Evolutionary conservation across 2,113 vertebrate genomes (phyloP).

Genomic region (Catharus bicknelli): DNA sequence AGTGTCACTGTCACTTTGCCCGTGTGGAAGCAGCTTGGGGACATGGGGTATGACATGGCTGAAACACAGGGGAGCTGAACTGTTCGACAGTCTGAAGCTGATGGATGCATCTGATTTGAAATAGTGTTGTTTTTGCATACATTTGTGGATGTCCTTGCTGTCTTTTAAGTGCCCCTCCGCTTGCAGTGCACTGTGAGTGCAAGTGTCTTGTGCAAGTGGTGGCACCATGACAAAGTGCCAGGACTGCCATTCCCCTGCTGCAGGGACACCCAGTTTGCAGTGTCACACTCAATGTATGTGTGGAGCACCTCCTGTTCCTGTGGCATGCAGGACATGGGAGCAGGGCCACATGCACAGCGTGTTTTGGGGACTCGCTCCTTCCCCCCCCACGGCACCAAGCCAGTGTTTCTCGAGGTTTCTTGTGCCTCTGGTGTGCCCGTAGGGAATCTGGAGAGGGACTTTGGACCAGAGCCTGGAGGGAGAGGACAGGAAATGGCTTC

Average conservation of each 20-base stretch:
- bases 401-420: accelerated
- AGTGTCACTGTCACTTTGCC: not conserved
- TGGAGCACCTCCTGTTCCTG: not conserved
- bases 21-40: not conserved
- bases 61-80: not conserved
- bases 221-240: not conserved
- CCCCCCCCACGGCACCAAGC: not conserved
- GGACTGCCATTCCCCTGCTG: accelerated
- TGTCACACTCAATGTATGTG: accelerated
- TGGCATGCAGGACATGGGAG: not conserved
- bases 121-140: not conserved
- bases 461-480: not conserved
- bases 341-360: accelerated
- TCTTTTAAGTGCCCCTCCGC: not conserved
- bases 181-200: not conserved
- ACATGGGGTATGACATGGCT: not conserved
- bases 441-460: not conserved
- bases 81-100: not conserved
- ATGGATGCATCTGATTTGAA: not conserved
- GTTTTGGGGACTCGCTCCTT: not conserved
- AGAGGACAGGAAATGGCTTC: not conserved
- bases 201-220: not conserved
- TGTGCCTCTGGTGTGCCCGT: not conserved
- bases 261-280: not conserved
- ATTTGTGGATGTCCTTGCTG: not conserved